Conservation (phyloP, 2,888 invertebrate species). For the Drosophila seclusa region DNA sequence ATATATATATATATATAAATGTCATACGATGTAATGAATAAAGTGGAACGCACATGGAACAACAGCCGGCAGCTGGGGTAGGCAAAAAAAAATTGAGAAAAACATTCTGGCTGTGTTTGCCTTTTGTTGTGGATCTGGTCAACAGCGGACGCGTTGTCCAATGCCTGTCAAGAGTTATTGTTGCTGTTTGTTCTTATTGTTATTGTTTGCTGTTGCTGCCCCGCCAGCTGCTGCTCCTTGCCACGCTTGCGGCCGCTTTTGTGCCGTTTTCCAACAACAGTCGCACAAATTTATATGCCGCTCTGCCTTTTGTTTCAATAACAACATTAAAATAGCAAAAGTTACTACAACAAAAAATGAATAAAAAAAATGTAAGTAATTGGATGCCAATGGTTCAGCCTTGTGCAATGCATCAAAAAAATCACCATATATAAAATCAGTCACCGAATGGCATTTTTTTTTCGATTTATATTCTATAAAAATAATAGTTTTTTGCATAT, state of each 20-base stretch:
- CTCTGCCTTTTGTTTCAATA: conserved; percentile 47
- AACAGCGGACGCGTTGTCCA: conserved; percentile 58
- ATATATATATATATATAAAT: conserved; percentile 2
- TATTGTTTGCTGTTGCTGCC: conserved; percentile 22
- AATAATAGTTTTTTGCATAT: conserved; percentile 1
- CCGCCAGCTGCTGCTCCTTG: conserved; percentile 9
- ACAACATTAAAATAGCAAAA: conserved; percentile 18
- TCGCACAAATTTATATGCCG: conserved; percentile 39
- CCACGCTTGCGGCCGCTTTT: conserved; percentile 35
- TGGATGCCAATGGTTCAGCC: conserved; percentile 28
- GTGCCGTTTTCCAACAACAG: conserved; percentile 42
- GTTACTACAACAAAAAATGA: conserved; percentile 11
- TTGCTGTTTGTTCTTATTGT: conserved; percentile 50
- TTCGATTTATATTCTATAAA: conserved; percentile 23
- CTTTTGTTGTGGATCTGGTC: conserved; percentile 50
- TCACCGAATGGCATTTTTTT: conserved; percentile 4
- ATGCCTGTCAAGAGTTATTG: conserved; percentile 66
- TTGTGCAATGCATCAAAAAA: background rate
- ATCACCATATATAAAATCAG: conserved; percentile 9
- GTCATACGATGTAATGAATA: conserved; percentile 49
- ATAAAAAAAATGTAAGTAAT: conserved; percentile 43
- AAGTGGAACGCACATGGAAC: conserved; percentile 46
- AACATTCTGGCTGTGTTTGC: conserved; percentile 7
- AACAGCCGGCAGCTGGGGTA: conserved; percentile 26
- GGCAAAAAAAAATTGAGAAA: conserved; percentile 9